phyloP scores from a whole-genome alignment of 2,888 invertebrate genomes.

The Polydrusus cervinus region DNA sequence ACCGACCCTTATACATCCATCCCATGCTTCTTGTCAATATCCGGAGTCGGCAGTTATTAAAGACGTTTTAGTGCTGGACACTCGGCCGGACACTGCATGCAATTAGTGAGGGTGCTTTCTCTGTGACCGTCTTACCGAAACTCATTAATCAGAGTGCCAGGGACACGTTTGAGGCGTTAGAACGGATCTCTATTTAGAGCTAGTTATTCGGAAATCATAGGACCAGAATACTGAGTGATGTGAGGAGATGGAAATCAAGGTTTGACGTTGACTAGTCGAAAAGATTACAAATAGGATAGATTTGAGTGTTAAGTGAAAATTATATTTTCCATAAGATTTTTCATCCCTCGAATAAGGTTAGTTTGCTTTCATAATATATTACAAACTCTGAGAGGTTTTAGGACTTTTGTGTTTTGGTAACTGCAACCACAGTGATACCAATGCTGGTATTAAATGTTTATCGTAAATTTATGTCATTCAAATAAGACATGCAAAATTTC shows the following conservation, averaged over 20 bases:
- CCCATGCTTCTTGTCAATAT: constrained; percentile 33
- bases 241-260: not conserved
- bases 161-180: constrained; percentile 28
- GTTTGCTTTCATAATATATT: no score
- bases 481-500: no score
- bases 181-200: constrained; percentile 14
- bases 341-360: no score
- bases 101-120: constrained; percentile 49
- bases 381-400: no score
- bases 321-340: no score
- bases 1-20: constrained; percentile 17
- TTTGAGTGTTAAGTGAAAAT: no score
- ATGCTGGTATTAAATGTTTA: no score
- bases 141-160: constrained; percentile 47
- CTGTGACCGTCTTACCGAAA: constrained; percentile 45
- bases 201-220: constrained; percentile 12
- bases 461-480: no score
- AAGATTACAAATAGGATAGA: no score
- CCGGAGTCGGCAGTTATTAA: constrained; percentile 43
- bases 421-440: no score
- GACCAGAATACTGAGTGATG: constrained; percentile 6
- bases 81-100: constrained; percentile 49
- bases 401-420: no score
- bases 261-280: no score
- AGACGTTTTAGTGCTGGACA: constrained; percentile 49